Conservation (phyloP, 2,888 invertebrate species). For the Meteorus cinctellus region DNA sequence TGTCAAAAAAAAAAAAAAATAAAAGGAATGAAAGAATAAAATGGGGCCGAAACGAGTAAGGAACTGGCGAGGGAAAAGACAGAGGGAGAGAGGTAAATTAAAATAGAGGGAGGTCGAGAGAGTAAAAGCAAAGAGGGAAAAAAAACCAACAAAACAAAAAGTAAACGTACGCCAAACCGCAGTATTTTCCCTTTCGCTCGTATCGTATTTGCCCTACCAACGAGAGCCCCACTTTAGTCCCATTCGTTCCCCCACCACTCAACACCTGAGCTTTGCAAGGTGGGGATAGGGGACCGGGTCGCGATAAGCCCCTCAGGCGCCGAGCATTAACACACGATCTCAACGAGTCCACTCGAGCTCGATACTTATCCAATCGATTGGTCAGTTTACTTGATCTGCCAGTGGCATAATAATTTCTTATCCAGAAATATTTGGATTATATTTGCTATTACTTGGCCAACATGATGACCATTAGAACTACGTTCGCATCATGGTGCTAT, state of each 20-base stretch:
- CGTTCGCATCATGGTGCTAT: too few species aligned
- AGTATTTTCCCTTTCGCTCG: slow-evolving; percentile 72
- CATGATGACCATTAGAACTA: too few species aligned
- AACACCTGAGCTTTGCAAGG: background rate
- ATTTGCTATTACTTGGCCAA: too few species aligned
- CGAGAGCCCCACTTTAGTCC: slow-evolving; percentile 40
- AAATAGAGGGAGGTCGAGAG: slow-evolving; percentile 58
- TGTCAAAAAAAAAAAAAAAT: slow-evolving; percentile 70
- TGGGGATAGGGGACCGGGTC: slow-evolving; percentile 2
- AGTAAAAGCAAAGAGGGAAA: slow-evolving; percentile 65
- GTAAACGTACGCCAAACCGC: slow-evolving; percentile 57
- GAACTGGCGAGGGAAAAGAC: slow-evolving; percentile 62
- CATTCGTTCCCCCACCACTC: background rate
- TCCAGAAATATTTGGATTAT: too few species aligned
- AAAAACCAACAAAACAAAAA: slow-evolving; percentile 49
- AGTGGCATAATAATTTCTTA: too few species aligned
- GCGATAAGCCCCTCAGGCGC: background rate
- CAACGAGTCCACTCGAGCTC: background rate
- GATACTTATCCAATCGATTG: background rate
- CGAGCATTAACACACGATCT: background rate
- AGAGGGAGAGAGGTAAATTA: slow-evolving; percentile 56
- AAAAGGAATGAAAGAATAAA: slow-evolving; percentile 52
- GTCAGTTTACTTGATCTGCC: too few species aligned
- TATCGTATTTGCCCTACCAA: slow-evolving; percentile 53
- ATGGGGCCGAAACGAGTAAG: slow-evolving; percentile 63